Evolutionary conservation across 2,113 vertebrate genomes (phyloP), one percentile per base, ranked within the genome.

Genomic region (Neodontobutis hainanensis): DNA sequence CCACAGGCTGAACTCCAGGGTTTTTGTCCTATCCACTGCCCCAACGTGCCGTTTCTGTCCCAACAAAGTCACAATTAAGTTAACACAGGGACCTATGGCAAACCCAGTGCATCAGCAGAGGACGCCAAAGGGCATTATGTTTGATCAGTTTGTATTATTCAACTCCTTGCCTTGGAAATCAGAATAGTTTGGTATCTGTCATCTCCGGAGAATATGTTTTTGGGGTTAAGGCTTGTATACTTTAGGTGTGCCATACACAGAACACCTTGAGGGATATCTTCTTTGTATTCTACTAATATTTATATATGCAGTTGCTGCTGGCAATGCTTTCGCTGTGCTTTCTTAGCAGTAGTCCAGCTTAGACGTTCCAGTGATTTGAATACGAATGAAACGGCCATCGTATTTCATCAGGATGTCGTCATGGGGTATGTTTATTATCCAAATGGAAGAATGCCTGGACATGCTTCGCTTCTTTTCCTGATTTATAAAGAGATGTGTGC

Each of bases 391-490:
- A 74, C 46, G 10, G 35, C 43, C 50, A 35, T 53, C 52, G 58
- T 43, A 57, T 88, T 85, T 83, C 78, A 73, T 46, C 35, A 53
- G 60, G 65, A 73, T 74, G 67, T 79, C 68, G 49, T 82, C 77
- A 82, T 82, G 15, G 6, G 6, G 16, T 27, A 38, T 57, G 40
- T 70, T 61, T 15, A 65, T 65, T 71, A 59, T 78, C 64, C 59
- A 64, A 43, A 68, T 42, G n/a, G 46, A 52, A 48, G 60, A 62
- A 46, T 0, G 19, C 40, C 14, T 40, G 65, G 15, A 53, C 68
- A 36, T 61, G 65, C 38, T 68, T 55, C 16, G 5, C 14, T 68
- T 43, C 34, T 65, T 35, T 56, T 14, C 34, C 70, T 15, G 12
- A 32, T 32, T 68, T 49, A 45, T 58, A 14, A 10, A 66, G 2